Evolutionary conservation across 2,113 vertebrate species (phyloP), one percentile per base, ranked within the genome.

Genomic region (Cromileptes altivelis): DNA sequence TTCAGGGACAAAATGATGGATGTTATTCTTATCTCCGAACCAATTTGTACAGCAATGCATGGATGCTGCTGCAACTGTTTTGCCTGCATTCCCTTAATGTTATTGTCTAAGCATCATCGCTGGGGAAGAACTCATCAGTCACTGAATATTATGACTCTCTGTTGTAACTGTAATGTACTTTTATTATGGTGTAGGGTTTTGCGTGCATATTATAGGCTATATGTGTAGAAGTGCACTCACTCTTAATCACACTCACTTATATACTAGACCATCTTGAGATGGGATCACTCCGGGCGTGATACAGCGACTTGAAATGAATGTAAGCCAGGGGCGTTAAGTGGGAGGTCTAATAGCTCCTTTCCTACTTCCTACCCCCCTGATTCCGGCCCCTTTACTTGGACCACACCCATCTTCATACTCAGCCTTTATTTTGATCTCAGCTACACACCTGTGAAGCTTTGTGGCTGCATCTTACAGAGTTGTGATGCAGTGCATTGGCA

Each of bases 1-100:
- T 93, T 87, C 45, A 52, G 33, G 52, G 67, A 78, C 73, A 82
- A 69, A 88, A 70, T 92, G 85, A 93, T 89, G 82, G 82, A 90
- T 85, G 82, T 77, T 84, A 49, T 75, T 80, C 57, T 88, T 71
- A 85, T 85, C 63, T 87, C 45, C n/a, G 17, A 87, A 88, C 63
- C 76, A 88, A 89, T 92, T 90, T 89, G 81, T 61, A 76, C 55
- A 57, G 70, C 23, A 55, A 75, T 50, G 56, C 70, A 77, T 87
- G 69, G 67, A 82, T 81, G 82, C 72, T 71, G 30, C 64, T 18
- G 14, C 71, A 58, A 60, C 74, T 72, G 68, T 73, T 80, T 68
- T 63, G 42, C 76, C 84, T 69, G 49, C 47, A 13, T 85, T 86
- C 23, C 53, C 50, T 68, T 78, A 77, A 50, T 85, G 45, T 80